phyloP scores from a whole-genome alignment of 2,888 invertebrate species.

The Chrysolina haemoptera region DNA sequence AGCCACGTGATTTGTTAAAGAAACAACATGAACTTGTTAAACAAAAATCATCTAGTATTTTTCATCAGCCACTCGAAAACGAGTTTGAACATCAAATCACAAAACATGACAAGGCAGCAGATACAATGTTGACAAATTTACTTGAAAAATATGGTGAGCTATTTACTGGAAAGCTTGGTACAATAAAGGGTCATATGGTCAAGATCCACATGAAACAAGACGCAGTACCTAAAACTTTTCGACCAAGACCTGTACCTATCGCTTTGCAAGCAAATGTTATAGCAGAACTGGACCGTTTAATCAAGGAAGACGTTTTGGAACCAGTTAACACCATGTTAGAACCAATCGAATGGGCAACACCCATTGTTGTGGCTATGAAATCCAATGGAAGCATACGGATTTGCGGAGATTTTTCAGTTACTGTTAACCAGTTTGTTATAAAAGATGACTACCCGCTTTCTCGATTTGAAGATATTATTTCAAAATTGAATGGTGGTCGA shows the following conservation, averaged over 20 bases:
- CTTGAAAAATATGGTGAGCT: conserved; percentile 18
- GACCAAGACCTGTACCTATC: conserved; percentile 28
- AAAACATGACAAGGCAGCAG: background rate
- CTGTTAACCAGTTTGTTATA: conserved; percentile 30
- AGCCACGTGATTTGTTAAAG: background rate
- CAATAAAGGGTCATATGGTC: conserved; percentile 20
- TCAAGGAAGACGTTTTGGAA: conserved; percentile 5
- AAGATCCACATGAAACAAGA: conserved; percentile 29
- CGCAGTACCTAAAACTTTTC: conserved; percentile 16
- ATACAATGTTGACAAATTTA: background rate
- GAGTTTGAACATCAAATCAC: no score
- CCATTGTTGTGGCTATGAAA: conserved; percentile 30
- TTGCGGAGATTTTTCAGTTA: conserved; percentile 35
- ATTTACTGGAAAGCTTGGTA: conserved; percentile 20
- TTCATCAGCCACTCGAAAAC: no score
- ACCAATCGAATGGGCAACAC: conserved; percentile 28
- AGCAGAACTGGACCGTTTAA: background rate
- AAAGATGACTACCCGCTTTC: conserved; percentile 42
- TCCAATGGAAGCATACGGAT: conserved; percentile 29
- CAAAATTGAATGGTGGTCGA: no score
- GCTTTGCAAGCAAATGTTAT: conserved; percentile 32
- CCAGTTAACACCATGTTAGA: background rate
- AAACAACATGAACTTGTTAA: background rate
- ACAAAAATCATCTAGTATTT: background rate
- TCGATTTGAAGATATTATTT: no score